Percentiles rank a stretch among this genome's conserved stretches.
These are phyloP conservation scores for Brachyalestes nurse DNA, from an alignment of 2,797 vertebrate genomes.

Conservation along the genomic window DNA sequence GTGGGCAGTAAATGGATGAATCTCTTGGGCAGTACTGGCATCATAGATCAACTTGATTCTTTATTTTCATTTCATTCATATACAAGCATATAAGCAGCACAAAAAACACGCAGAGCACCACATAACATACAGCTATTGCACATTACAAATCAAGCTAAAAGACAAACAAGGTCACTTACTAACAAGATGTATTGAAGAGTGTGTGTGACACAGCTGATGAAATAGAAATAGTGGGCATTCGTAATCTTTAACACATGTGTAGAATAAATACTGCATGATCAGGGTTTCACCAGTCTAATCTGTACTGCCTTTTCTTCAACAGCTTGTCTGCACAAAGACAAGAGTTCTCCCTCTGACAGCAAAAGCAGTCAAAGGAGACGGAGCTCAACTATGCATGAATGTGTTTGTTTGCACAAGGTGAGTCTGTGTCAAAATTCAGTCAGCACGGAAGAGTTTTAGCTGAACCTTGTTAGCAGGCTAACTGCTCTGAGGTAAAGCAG, in stretches of 20 bases:
- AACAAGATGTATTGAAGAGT: too few species aligned
- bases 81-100: too few species aligned
- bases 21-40: too few species aligned
- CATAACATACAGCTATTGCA: too few species aligned
- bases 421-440: conserved; percentile 75
- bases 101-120: too few species aligned
- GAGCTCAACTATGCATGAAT: conserved; percentile 41
- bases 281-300: neutral
- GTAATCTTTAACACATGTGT: neutral
- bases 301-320: neutral
- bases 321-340: conserved; percentile 16
- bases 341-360: conserved; percentile 16
- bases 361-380: conserved; percentile 22
- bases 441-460: conserved; percentile 66
- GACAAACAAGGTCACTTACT: neutral
- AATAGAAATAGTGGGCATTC: neutral
- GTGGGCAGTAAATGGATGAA: too few species aligned
- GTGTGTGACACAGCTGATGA: neutral
- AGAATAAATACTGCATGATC: conserved; percentile 4
- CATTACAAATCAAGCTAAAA: too few species aligned
- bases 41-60: too few species aligned
- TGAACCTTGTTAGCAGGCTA: conserved; percentile 60
- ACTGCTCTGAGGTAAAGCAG: conserved; percentile 75
- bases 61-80: too few species aligned
- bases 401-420: conserved; percentile 74